Evolutionary conservation across 2,797 vertebrate species (phyloP), one percentile per base, ranked within the genome.

Genomic region (Gallinago stenura): DNA sequence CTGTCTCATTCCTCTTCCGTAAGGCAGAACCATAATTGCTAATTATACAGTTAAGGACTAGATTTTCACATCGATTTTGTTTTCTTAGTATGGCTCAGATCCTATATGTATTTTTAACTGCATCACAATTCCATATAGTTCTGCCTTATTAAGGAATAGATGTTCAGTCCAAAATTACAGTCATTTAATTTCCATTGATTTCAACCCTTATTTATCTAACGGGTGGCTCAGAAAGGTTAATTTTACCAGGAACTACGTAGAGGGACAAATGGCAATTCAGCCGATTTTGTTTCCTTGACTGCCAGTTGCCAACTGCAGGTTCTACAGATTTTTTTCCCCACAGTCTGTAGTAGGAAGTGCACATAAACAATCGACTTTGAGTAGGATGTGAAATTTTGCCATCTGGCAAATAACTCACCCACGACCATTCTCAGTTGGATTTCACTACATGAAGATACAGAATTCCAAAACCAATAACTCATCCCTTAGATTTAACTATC

Each of bases 361-460:
- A 86, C 48, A 91, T 68, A 95, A 97, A 95, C 82, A 93, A 54
- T 62, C 4, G 0, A 35, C 69, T 84, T 89, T 33, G 78, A 91
- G 85, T 33, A 89, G 85, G 83, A 72, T 43, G 50, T 61, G 72
- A 89, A 96, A 93, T 89, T 86, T 50, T 95, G 72, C 64, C 81
- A 96, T 95, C 89, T 97, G 94, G 94, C 83, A 95, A 95, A 95
- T 86, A 94, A 96, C 66, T 95, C 93, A 86, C 82, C 45, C 82
- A 92, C 60, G 8, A 75, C 69, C 51, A 66, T 57, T 92, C 75
- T 79, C 66, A 81, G 91, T 48, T 95, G 95, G 78, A 93, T 90
- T 82, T 93, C 64, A 33, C 82, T 71, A 28, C 39, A 51, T 56
- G 76, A 62, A 93, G 73, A 79, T 26, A 87, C n/a, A 91, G 46